Conservation (phyloP, 2,113 vertebrate genomes). For the Apeltes quadracus region DNA sequence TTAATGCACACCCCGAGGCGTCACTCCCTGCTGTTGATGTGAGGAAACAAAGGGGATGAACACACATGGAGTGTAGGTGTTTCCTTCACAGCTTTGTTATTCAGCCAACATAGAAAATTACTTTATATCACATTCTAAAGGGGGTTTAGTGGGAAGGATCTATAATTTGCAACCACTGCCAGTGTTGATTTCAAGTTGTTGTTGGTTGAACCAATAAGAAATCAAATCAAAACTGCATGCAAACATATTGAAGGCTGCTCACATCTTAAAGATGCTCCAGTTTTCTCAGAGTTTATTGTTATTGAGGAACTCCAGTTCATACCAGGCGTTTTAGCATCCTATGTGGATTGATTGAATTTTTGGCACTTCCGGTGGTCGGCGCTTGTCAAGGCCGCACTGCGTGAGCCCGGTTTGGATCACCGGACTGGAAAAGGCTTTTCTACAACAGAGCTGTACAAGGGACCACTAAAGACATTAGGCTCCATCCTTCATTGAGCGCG, state of each 20-base stretch:
- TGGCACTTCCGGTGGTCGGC: no score
- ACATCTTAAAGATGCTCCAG: background rate
- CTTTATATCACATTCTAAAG: background rate
- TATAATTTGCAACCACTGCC: background rate
- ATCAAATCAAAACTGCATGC: background rate
- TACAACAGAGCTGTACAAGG: background rate
- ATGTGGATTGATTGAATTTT: background rate
- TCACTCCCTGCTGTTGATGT: conserved; percentile 5
- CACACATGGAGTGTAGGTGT: background rate
- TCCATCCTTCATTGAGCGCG: background rate
- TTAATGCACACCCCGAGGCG: conserved; percentile 4
- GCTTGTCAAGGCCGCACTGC: background rate
- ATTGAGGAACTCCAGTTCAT: background rate
- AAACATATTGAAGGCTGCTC: background rate
- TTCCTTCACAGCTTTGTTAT: background rate
- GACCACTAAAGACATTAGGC: background rate
- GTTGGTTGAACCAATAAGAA: background rate
- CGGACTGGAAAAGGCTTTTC: background rate
- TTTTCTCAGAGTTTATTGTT: background rate
- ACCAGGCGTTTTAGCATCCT: no score
- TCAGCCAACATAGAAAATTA: background rate
- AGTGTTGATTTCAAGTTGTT: background rate
- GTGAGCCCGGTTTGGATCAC: background rate
- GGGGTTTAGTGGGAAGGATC: background rate
- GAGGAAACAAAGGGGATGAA: background rate